Evolutionary conservation across 2,113 vertebrate species (phyloP).

Genomic region (Anser brachyrhynchus): DNA sequence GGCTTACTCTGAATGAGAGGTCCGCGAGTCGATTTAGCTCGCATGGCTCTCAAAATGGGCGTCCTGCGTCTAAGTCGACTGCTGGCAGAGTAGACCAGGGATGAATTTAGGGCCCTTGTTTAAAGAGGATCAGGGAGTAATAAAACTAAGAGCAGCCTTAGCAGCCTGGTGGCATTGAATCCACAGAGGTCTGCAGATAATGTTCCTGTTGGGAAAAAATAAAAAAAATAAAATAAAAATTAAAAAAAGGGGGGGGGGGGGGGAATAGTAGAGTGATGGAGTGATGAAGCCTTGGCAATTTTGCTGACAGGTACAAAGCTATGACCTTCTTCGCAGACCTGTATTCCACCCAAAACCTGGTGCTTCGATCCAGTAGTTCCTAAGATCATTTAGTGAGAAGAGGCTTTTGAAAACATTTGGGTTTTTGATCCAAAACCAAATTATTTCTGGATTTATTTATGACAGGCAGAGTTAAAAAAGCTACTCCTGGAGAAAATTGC

Average conservation of each 20-base stretch:
- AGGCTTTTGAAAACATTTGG: not conserved
- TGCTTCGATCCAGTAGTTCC: not conserved
- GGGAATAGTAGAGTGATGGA: not conserved
- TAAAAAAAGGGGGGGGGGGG: not conserved
- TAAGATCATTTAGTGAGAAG: not conserved
- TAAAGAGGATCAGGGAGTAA: conserved; percentile 55
- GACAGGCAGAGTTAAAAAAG: not conserved
- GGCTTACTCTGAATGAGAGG: not conserved
- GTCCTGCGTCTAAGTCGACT: not conserved
- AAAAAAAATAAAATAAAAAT: not conserved
- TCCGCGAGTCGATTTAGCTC: not conserved
- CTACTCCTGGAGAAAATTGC: not conserved
- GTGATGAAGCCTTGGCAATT: not conserved
- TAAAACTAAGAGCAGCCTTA: conserved; percentile 44
- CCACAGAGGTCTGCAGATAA: not conserved
- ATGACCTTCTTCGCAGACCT: not conserved
- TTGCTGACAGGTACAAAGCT: not conserved
- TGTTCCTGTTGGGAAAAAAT: not conserved
- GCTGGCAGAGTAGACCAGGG: not conserved
- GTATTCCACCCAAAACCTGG: not conserved
- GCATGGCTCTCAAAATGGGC: not conserved
- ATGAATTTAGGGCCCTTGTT: conserved; percentile 10
- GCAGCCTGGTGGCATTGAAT: conserved; percentile 5
- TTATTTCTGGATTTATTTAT: not conserved
- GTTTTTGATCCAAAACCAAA: not conserved